Conservation (phyloP, 1,140 invertebrate species). For the Holotrichia oblita region DNA sequence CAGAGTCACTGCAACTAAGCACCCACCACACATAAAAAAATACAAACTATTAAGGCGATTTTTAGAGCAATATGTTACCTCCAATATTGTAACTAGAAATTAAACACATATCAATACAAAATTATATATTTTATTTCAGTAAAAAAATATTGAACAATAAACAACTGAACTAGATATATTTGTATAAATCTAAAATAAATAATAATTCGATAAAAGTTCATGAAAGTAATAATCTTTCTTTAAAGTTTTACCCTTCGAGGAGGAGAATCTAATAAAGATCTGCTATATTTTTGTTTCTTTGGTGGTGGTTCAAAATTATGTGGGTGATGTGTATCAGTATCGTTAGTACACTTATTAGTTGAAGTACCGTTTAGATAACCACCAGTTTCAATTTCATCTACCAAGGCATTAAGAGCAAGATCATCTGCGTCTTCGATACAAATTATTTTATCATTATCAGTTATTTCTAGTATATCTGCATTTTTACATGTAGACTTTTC, state of each 20-base stretch:
- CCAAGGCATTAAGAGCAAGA: conserved; percentile 22
- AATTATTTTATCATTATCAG: not conserved
- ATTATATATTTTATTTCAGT: not conserved
- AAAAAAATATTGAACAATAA: not conserved
- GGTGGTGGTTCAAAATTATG: not conserved
- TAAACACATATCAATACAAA: not conserved
- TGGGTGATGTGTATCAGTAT: not conserved
- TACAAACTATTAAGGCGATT: no score
- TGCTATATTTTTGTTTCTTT: conserved; percentile 7
- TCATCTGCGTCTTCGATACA: not conserved
- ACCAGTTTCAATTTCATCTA: conserved; percentile 15
- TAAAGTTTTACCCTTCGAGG: not conserved
- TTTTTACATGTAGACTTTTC: not conserved
- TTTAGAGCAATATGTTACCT: no score
- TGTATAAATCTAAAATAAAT: not conserved
- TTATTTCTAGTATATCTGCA: not conserved
- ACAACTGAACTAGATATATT: not conserved
- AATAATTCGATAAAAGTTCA: not conserved
- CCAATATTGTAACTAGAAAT: no score
- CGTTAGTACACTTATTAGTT: not conserved
- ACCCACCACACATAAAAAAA: no score
- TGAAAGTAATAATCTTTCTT: no score
- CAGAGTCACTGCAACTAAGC: no score
- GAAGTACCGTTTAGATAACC: not conserved
- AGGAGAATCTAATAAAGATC: not conserved